These are phyloP conservation scores for Eufriesea mexicana DNA, from an alignment of 1,140 invertebrate genomes.

Conservation along the genomic window DNA sequence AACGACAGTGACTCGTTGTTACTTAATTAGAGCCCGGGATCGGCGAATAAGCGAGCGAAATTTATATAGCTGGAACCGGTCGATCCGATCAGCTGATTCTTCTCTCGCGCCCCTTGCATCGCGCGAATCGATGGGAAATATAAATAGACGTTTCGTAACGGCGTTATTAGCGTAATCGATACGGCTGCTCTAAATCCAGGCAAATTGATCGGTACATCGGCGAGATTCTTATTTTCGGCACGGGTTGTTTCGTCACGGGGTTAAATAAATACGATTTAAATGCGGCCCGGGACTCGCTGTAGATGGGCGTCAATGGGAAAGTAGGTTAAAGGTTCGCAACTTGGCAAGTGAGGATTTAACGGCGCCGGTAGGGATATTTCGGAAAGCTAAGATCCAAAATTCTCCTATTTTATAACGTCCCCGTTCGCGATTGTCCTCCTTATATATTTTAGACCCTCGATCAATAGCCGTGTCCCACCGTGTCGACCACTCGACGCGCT, in stretches of 20 bases:
- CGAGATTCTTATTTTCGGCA: conserved; percentile 14
- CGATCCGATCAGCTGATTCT: background rate
- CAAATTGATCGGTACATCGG: conserved; percentile 6
- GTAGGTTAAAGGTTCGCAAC: conserved; percentile 55
- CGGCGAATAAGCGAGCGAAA: background rate
- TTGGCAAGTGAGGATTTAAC: conserved; percentile 29
- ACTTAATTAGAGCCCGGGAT: background rate
- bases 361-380: conserved; percentile 36
- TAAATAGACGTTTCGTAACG: background rate
- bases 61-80: background rate
- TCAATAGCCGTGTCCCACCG: conserved; percentile 18
- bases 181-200: background rate
- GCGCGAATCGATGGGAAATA: background rate
- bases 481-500: background rate
- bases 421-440: conserved; percentile 18
- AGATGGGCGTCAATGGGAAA: conserved; percentile 15
- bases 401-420: conserved; percentile 9
- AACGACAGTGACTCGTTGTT: background rate
- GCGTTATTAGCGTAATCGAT: background rate
- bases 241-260: conserved; percentile 11
- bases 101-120: background rate
- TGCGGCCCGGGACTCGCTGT: background rate
- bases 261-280: conserved; percentile 55
- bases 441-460: conserved; percentile 21
- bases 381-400: conserved; percentile 48